A percentile compares a stretch with the other conserved stretches of the same genome.
phyloP scores from a whole-genome alignment of 1,140 invertebrate species.

The Limonius californicus region DNA sequence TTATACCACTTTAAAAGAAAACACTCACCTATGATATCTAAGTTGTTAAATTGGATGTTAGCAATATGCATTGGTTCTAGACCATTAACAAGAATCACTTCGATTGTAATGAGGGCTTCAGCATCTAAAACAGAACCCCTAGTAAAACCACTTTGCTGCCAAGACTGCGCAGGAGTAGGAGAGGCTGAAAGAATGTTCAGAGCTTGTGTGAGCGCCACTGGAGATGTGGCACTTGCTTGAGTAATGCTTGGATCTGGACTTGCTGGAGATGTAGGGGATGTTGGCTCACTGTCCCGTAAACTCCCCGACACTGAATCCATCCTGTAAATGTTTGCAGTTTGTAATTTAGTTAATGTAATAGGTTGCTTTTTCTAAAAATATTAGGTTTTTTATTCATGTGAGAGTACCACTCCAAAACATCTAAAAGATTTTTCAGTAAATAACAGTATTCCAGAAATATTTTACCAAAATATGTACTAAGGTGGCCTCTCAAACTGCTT shows the following conservation, averaged over 20 bases:
- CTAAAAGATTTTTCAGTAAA: no score
- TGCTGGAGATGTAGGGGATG: conserved; percentile 76
- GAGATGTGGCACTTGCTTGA: conserved; percentile 51
- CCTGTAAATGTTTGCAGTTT: conserved; percentile 48
- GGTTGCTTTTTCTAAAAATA: no score
- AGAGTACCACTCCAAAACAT: no score
- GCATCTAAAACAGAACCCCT: conserved; percentile 55
- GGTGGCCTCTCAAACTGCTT: no score
- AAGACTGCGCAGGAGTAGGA: conserved; percentile 24
- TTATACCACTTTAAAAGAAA: background rate
- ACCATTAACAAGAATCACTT: conserved; percentile 70
- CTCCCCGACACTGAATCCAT: conserved; percentile 94
- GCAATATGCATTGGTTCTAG: conserved; percentile 68
- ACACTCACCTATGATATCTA: conserved; percentile 82
- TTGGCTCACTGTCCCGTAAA: conserved; percentile 85
- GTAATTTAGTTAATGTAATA: no score
- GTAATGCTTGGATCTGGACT: conserved; percentile 53
- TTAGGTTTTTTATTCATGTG: no score
- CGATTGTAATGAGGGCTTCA: conserved; percentile 82
- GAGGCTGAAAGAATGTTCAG: conserved; percentile 44
- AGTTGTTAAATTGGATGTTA: conserved; percentile 88
- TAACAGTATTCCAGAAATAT: no score
- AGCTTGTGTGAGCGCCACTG: conserved; percentile 58
- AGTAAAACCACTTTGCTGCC: conserved; percentile 34
- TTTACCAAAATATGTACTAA: no score